These are phyloP conservation scores for Moxostoma hubbsi DNA, from an alignment of 2,797 vertebrate genomes.

Conservation along the genomic window DNA sequence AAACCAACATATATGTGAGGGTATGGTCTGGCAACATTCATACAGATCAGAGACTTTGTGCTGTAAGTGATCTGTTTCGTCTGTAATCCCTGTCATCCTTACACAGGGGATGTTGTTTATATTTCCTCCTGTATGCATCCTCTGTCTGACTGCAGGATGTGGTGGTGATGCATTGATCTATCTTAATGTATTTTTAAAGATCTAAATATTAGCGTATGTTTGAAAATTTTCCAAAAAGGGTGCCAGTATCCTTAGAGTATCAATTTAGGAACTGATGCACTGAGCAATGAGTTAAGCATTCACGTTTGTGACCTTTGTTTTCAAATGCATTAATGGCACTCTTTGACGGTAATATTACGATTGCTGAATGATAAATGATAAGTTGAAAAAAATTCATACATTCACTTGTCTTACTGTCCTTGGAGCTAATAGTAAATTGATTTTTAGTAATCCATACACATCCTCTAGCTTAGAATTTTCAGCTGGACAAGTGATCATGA, in stretches of 20 bases:
- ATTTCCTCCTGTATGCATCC: no score
- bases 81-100: no score
- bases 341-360: not conserved
- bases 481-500: no score
- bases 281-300: not conserved
- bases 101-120: no score
- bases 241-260: no score
- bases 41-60: no score
- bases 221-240: not conserved
- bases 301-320: not conserved
- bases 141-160: no score
- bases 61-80: no score
- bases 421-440: constrained; percentile 14
- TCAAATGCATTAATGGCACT: not conserved
- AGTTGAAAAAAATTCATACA: not conserved
- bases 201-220: constrained; percentile 4
- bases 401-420: constrained; percentile 10
- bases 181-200: constrained; percentile 35
- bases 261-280: constrained; percentile 20
- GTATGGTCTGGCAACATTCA: no score
- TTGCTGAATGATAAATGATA: not conserved
- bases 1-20: no score
- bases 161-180: not conserved
- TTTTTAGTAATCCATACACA: constrained; percentile 20
- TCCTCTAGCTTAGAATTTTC: no score